phyloP scores from a whole-genome alignment of 2,888 invertebrate genomes.

The Xylota sylvarum region DNA sequence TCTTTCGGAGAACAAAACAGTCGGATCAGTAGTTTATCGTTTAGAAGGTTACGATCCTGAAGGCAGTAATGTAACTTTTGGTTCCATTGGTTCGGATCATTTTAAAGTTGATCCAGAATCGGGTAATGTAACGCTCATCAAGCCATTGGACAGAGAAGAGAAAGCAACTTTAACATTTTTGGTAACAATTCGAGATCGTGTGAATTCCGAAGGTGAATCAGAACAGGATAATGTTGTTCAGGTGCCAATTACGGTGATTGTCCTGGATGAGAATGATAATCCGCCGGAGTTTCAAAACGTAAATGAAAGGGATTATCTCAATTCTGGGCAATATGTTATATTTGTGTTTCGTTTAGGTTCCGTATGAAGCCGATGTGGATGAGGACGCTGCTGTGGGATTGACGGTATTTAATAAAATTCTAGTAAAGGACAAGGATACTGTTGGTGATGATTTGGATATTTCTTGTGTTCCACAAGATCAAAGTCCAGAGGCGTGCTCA shows the following conservation, averaged over 20 bases:
- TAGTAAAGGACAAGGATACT: constrained; percentile 92
- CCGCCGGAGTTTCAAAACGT: constrained; percentile 92
- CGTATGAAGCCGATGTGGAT: constrained; percentile 91
- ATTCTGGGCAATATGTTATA: constrained; percentile 1
- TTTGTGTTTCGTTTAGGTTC: constrained; percentile 86
- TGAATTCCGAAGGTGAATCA: constrained; percentile 86
- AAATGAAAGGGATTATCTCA: constrained; percentile 80
- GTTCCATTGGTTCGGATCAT: constrained; percentile 92
- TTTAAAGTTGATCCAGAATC: constrained; percentile 91
- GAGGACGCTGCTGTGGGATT: constrained; percentile 91
- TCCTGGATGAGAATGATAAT: constrained; percentile 95
- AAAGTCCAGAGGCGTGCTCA: constrained; percentile 83
- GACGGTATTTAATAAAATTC: constrained; percentile 90
- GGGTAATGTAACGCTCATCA: constrained; percentile 92
- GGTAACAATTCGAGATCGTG: constrained; percentile 92
- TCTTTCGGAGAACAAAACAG: constrained; percentile 91
- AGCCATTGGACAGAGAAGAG: constrained; percentile 93
- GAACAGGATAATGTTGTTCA: constrained; percentile 90
- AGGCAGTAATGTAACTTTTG: constrained; percentile 89
- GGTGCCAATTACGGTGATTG: constrained; percentile 92
- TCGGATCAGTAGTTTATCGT: constrained; percentile 91
- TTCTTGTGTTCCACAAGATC: constrained; percentile 86
- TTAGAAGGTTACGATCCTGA: constrained; percentile 94
- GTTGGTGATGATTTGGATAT: constrained; percentile 93
- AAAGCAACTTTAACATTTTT: constrained; percentile 92